Evolutionary conservation across 2,797 vertebrate species (phyloP).

Genomic region (Oreortyx pictus): DNA sequence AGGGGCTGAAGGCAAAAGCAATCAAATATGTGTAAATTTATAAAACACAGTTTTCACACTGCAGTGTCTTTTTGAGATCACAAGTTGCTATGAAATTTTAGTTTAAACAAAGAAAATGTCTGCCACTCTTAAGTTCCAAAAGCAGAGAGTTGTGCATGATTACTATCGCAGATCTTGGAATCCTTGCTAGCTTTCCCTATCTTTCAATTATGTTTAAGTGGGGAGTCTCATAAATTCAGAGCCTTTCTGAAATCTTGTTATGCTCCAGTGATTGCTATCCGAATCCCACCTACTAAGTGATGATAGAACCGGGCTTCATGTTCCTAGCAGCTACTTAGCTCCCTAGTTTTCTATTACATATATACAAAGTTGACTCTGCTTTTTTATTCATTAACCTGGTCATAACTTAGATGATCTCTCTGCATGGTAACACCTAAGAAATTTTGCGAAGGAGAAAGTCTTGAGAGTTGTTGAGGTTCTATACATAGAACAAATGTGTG

Average conservation of each 20-base stretch:
- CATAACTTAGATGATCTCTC: background rate
- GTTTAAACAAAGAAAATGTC: background rate
- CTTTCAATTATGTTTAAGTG: background rate
- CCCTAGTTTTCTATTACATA: conserved; percentile 4
- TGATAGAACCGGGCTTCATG: conserved; percentile 26
- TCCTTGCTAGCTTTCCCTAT: background rate
- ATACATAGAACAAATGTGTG: background rate
- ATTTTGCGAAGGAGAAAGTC: background rate
- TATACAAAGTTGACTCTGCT: background rate
- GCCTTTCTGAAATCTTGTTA: background rate
- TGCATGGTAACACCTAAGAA: background rate
- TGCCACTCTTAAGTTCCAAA: conserved; percentile 9
- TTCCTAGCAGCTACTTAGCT: conserved; percentile 12
- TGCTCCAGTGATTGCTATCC: background rate
- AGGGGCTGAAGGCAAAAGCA: background rate
- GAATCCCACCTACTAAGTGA: conserved; percentile 23
- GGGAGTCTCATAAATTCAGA: conserved; percentile 55
- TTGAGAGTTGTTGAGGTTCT: background rate
- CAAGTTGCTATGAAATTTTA: background rate
- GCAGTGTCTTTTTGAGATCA: background rate
- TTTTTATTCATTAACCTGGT: background rate
- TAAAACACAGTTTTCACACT: background rate
- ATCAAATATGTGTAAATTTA: background rate
- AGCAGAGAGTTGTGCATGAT: background rate
- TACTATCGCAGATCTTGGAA: conserved; percentile 11